phyloP scores from a whole-genome alignment of 2,888 invertebrate species.

The Entomobrya proxima region DNA sequence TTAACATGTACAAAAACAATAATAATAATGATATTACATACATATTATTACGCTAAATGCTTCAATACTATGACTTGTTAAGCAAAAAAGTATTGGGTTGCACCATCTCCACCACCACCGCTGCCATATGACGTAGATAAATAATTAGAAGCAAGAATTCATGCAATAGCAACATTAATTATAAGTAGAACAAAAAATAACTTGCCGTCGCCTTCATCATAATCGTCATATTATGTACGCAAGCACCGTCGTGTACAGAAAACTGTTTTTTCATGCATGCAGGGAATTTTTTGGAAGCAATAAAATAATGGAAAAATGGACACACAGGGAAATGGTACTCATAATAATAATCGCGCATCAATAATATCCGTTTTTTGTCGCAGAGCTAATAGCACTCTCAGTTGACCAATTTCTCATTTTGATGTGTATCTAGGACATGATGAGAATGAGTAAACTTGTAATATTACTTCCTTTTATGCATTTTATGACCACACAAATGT shows the following conservation, averaged over 20 bases:
- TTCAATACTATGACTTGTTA: constrained; percentile 76
- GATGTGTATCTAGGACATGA: not conserved
- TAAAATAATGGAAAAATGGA: not conserved
- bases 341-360: not conserved
- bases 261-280: not conserved
- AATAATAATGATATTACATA: constrained; percentile 43
- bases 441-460: not conserved
- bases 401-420: not conserved
- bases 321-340: not conserved
- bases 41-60: constrained; percentile 71
- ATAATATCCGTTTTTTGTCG: not conserved
- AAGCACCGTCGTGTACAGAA: not conserved
- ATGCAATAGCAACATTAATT: constrained; percentile 34
- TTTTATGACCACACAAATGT: too few species aligned
- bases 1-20: not conserved
- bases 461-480: too few species aligned
- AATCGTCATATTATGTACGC: not conserved
- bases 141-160: constrained; percentile 38
- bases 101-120: constrained; percentile 9
- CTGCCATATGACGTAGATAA: constrained; percentile 55
- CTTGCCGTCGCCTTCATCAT: constrained; percentile 23
- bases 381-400: not conserved
- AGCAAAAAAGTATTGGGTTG: constrained; percentile 67
- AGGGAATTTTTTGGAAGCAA: constrained; percentile 6
- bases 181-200: constrained; percentile 19